Evolutionary conservation across 1,140 invertebrate genomes (phyloP), one percentile per base, ranked within the genome.

Genomic region (Philotrypesis tridentata): DNA sequence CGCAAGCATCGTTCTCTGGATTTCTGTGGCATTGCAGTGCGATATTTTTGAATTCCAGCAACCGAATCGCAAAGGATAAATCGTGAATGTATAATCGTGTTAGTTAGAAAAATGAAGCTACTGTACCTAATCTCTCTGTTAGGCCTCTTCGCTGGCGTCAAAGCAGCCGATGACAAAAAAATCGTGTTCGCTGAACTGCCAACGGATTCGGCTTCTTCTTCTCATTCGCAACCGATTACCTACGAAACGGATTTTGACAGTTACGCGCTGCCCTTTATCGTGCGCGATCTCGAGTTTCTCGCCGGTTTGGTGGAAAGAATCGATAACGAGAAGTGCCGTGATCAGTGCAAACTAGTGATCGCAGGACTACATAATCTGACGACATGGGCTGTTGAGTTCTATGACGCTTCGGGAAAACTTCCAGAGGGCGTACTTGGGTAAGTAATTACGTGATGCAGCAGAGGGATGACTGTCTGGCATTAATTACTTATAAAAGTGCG

Each of bases 341-440:
- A 92, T 65, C 93, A 94, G 31, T 90, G 91, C 12, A 91, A 91
- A 70, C 85, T 89, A 8, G 90, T 93, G 5, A 83, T 94, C 60
- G 87, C 92, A 25, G 92, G 91, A 4, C 84, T 93, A 7, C 87
- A 90, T 4, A 87, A 91, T 82, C 90, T 93, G 37, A 92, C 92
- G 79, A 90, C 90, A 86, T 94, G 93, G 93, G 93, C 93, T 0
- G 90, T 93, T 71, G 92, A 93, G 84, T 93, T 95, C 91, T 95
- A 94, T 86, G 95, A 95, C 85, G 90, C 94, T 0, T 94, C 94
- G 48, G 93, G 93, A 0, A 95, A 95, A 85, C 93, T 94, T 37
- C 93, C 94, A 1, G 91, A 92, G 79, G 94, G 94, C 9, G 86
- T 95, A 9, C 89, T 95, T 0, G 74, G 82, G 82, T 83, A 61